These are phyloP conservation scores for Melanostoma scalare DNA, from an alignment of 2,888 invertebrate genomes.

Conservation along the genomic window DNA sequence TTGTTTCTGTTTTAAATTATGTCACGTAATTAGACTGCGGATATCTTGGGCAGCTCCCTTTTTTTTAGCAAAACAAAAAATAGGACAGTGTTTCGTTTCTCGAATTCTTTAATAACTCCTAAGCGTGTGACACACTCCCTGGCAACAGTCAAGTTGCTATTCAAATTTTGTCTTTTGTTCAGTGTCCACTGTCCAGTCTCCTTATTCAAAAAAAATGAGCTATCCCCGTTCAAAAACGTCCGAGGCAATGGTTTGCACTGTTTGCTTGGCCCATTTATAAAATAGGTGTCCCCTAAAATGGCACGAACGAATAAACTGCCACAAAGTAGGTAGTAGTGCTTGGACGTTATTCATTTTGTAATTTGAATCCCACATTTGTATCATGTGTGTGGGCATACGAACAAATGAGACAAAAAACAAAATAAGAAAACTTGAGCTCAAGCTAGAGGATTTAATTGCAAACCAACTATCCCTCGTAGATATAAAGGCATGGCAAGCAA, in stretches of 20 bases:
- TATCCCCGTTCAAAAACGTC: constrained; percentile 8
- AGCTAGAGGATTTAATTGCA: constrained; percentile 64
- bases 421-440: constrained; percentile 7
- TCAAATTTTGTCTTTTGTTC: constrained; percentile 48
- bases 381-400: constrained; percentile 49
- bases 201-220: constrained; percentile 13
- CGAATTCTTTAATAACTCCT: background rate
- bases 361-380: constrained; percentile 55
- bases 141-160: constrained; percentile 54
- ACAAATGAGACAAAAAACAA: background rate
- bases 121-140: constrained; percentile 10
- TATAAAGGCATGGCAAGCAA: constrained; percentile 13
- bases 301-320: constrained; percentile 62
- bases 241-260: background rate
- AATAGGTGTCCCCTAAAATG: constrained; percentile 29
- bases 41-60: constrained; percentile 10
- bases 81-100: constrained; percentile 13
- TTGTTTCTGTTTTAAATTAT: constrained; percentile 28
- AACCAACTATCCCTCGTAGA: constrained; percentile 50
- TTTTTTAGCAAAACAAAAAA: constrained; percentile 18
- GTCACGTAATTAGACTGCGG: constrained; percentile 59
- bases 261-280: constrained; percentile 50
- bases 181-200: background rate
- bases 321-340: constrained; percentile 60
- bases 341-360: constrained; percentile 72